Percentiles rank a stretch among this genome's conserved stretches.
These are phyloP conservation scores for Pontoporia blainvillei DNA, from an alignment of 2,113 vertebrate genomes.

Conservation along the genomic window DNA sequence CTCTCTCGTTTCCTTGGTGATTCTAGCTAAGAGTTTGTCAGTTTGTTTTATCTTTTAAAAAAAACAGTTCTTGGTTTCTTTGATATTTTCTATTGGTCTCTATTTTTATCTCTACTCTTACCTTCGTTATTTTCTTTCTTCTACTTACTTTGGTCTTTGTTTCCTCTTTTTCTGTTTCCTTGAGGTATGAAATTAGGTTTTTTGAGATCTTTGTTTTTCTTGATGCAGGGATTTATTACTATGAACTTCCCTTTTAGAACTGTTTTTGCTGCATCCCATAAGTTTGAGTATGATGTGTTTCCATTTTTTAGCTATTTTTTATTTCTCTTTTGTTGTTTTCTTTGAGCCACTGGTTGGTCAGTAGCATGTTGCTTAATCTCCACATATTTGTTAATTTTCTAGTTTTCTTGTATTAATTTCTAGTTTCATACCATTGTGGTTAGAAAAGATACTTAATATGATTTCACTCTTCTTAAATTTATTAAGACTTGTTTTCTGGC, in stretches of 20 bases:
- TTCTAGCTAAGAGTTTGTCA: background rate
- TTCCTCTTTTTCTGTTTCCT: background rate
- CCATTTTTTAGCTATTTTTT: background rate
- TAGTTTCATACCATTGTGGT: background rate
- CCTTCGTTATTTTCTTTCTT: background rate
- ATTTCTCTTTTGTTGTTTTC: background rate
- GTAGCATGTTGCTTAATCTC: background rate
- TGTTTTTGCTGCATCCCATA: background rate
- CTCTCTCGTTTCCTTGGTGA: background rate
- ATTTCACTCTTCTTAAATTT: background rate
- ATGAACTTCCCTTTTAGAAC: background rate
- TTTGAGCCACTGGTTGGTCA: background rate
- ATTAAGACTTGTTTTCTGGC: background rate
- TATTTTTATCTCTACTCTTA: background rate
- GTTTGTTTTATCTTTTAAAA: background rate
- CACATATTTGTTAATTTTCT: background rate
- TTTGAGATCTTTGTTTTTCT: background rate
- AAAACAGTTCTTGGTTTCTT: background rate
- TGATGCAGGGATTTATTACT: background rate
- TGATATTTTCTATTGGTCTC: background rate
- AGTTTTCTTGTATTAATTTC: background rate
- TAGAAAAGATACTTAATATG: background rate
- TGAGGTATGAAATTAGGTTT: background rate
- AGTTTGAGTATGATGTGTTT: background rate
- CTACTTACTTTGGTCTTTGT: background rate